Evolutionary conservation across 2,888 invertebrate species (phyloP), one percentile per base, ranked within the genome.

Genomic region (Stegophylla sp.): DNA sequence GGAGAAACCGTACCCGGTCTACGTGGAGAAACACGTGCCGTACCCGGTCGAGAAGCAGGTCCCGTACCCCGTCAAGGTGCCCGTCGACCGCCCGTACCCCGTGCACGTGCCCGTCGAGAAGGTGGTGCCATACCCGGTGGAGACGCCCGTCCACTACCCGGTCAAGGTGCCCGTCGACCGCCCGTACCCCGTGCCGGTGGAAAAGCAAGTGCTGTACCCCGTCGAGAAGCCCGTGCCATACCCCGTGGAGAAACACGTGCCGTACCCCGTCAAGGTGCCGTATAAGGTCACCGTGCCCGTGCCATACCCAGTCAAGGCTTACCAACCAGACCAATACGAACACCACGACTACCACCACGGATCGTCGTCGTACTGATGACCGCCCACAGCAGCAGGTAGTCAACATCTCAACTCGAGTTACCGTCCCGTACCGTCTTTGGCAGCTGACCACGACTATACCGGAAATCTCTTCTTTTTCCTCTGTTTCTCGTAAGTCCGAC

Each of bases 171-270:
- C 89, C 83, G 92, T 92, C 76, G 85, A 85, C 82, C 83, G 84
- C 63, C 73, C 85, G 1, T 84, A 85, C 74, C 85, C 85, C 13
- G 92, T 94, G 5, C 91, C 92, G 83, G 91, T 94, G 45, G 92
- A 93, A 51, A 91, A 92, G 83, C 92, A 93, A 9, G 91, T 93
- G 74, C 92, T 93, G 1, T 92, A 92, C 86, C 84, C 92, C 82
- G 84, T 82, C 1, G 93, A 93, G 83, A 93, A 93, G 86, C 92
- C 91, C 61, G 92, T 93, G 83, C 93, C 93, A 26, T 91, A 91
- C 84, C 89, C 89, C 69, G 92, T 94, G 7, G 93, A 93, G 85
- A 92, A 93, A 41, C 92, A 90, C 13, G 90, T 91, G 59, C 84
- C 85, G 59, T 84, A 84, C 53, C 92, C 92, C 26, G 92, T 94